phyloP scores from a whole-genome alignment of 2,113 vertebrate genomes.

The Lasiurus cinereus region DNA sequence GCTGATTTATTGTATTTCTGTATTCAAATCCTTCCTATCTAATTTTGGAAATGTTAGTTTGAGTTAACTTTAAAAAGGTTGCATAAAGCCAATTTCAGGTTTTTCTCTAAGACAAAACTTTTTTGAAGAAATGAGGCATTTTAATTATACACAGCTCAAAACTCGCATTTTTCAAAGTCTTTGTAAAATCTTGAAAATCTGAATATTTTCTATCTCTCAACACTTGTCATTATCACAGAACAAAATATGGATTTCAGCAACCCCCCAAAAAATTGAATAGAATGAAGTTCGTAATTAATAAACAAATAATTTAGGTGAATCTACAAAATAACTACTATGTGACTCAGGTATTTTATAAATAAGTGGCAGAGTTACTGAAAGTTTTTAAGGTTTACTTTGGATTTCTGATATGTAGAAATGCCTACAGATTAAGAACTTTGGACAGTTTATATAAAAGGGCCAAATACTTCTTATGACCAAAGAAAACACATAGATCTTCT shows the following conservation, averaged over 20 bases:
- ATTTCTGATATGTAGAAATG: not conserved
- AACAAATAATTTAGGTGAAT: not conserved
- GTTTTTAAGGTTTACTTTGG: not conserved
- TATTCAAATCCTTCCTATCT: conserved; percentile 59
- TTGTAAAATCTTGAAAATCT: conserved; percentile 48
- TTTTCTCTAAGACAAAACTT: conserved; percentile 53
- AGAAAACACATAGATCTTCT: not conserved
- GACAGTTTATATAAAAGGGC: not conserved
- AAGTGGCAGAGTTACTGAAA: not conserved
- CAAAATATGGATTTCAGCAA: not conserved
- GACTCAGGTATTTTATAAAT: not conserved
- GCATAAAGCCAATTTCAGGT: conserved; percentile 50
- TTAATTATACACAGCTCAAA: conserved; percentile 42
- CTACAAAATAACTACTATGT: not conserved
- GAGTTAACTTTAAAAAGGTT: conserved; percentile 25
- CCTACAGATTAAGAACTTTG: not conserved
- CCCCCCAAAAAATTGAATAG: conserved; percentile 28
- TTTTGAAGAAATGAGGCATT: conserved; percentile 1
- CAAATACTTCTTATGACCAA: not conserved
- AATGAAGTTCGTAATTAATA: conserved; percentile 1
- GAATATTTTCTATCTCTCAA: not conserved
- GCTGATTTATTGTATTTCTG: conserved; percentile 36
- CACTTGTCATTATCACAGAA: not conserved
- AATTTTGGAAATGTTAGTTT: conserved; percentile 67
- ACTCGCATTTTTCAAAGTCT: not conserved